phyloP scores from a whole-genome alignment of 2,888 invertebrate species.

The Drosophila engyochracea region DNA sequence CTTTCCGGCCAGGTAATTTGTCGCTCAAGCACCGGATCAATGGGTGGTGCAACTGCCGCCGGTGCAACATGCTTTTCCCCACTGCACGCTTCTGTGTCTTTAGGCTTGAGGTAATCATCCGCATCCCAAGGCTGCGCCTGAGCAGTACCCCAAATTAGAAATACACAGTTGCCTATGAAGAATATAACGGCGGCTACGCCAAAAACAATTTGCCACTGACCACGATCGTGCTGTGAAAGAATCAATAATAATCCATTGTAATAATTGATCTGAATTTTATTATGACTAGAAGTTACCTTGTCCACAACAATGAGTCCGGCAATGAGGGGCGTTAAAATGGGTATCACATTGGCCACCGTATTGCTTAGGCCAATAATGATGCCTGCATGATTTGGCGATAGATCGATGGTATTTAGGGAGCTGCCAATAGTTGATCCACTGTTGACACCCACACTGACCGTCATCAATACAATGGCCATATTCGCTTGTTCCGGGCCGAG shows the following conservation, averaged over 20 bases:
- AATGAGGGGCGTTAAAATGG: conserved; percentile 88
- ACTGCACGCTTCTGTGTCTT: conserved; percentile 49
- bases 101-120: conserved; percentile 85
- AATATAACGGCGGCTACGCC: conserved; percentile 89
- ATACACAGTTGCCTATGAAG: conserved; percentile 89
- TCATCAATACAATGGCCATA: conserved; percentile 86
- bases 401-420: conserved; percentile 87
- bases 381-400: conserved; percentile 89
- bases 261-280: not conserved
- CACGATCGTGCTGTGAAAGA: conserved; percentile 84
- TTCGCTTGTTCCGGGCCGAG: conserved; percentile 83
- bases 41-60: conserved; percentile 51
- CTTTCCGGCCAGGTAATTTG: conserved; percentile 50
- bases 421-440: conserved; percentile 84
- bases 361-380: conserved; percentile 89
- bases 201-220: conserved; percentile 92
- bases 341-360: conserved; percentile 87
- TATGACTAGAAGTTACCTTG: conserved; percentile 78
- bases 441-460: conserved; percentile 86
- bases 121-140: conserved; percentile 90
- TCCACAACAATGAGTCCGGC: conserved; percentile 86
- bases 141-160: conserved; percentile 89
- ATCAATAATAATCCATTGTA: not conserved
- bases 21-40: conserved; percentile 67
- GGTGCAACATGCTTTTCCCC: conserved; percentile 9